phyloP scores from a whole-genome alignment of 2,797 vertebrate genomes.

The Malurus leucopterus region DNA sequence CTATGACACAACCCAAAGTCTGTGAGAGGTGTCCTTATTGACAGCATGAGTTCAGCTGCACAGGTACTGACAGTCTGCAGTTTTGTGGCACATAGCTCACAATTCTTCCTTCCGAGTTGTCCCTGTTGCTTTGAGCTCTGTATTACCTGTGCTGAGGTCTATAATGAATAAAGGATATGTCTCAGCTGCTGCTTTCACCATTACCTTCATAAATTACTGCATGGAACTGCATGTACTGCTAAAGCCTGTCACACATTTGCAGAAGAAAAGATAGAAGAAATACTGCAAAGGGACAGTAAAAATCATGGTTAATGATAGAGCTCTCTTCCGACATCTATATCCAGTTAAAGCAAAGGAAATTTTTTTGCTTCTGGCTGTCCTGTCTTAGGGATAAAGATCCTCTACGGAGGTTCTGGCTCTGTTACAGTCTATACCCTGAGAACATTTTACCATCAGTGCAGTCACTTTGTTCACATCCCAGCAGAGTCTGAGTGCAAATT shows the following conservation, averaged over 20 bases:
- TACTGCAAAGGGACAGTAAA: background rate
- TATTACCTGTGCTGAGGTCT: background rate
- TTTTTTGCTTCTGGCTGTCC: background rate
- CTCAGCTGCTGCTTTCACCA: background rate
- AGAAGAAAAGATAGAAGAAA: background rate
- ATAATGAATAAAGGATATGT: background rate
- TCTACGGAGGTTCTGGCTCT: background rate
- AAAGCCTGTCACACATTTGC: background rate
- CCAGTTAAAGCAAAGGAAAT: background rate
- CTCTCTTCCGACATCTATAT: background rate
- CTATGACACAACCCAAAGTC: background rate
- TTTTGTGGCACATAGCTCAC: background rate
- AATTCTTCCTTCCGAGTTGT: background rate
- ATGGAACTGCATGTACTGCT: background rate
- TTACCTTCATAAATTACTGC: background rate
- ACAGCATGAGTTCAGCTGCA: background rate
- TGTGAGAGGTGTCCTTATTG: background rate
- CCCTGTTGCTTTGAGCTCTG: background rate
- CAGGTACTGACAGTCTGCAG: background rate
- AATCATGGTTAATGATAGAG: background rate
- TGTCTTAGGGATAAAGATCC: background rate
- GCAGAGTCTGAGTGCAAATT: background rate
- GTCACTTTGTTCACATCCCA: background rate
- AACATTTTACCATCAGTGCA: background rate
- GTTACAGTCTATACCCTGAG: background rate